phyloP scores from a whole-genome alignment of 2,888 invertebrate genomes.

The Eremobia ochroleuca region DNA sequence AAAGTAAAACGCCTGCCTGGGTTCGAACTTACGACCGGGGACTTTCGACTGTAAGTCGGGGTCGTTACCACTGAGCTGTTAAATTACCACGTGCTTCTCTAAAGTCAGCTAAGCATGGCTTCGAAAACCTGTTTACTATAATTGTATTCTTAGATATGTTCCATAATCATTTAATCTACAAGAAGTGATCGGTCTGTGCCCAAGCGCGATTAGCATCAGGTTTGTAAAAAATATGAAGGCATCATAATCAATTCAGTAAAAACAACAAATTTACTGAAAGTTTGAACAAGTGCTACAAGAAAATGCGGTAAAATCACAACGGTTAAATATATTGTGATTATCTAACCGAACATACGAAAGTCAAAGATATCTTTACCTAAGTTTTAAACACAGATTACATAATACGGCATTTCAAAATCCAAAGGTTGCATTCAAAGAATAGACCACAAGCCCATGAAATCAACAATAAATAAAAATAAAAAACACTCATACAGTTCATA shows the following conservation, averaged over 20 bases:
- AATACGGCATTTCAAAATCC: not conserved
- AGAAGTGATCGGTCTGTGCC: too few relatives aligned
- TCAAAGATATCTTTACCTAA: too few relatives aligned
- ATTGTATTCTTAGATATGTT: not conserved
- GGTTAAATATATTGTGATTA: not conserved
- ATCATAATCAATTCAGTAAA: not conserved
- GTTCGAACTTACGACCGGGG: too few relatives aligned
- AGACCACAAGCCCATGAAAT: not conserved
- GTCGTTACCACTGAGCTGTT: too few relatives aligned
- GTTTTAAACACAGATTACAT: not conserved
- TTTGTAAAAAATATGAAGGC: not conserved
- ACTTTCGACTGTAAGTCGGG: too few relatives aligned
- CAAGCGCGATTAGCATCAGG: too few relatives aligned
- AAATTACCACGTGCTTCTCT: not conserved
- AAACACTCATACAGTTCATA: constrained; percentile 16
- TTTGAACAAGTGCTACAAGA: not conserved
- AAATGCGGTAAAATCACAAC: not conserved
- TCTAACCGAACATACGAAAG: too few relatives aligned
- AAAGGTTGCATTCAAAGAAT: not conserved
- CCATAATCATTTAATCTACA: not conserved
- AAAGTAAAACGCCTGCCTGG: too few relatives aligned
- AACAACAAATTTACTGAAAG: not conserved
- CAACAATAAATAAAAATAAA: not conserved
- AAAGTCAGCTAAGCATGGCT: not conserved
- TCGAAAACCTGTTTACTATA: not conserved